These are phyloP conservation scores for Euproctis similis DNA, from an alignment of 2,888 invertebrate genomes.

Conservation along the genomic window DNA sequence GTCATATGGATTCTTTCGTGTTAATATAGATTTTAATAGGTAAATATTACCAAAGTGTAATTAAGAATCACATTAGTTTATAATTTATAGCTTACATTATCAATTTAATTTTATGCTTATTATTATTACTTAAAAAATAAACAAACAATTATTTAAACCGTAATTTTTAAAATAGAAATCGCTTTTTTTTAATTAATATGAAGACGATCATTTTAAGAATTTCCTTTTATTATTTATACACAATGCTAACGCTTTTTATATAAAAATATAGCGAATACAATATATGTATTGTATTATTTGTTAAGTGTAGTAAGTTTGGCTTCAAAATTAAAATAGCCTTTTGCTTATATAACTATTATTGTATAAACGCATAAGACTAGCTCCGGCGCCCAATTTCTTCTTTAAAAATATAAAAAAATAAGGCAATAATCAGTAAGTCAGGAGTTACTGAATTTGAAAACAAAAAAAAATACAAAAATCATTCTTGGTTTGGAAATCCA, in stretches of 20 bases:
- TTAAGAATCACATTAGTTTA: slow-evolving; percentile 61
- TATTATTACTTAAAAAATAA: too few species aligned
- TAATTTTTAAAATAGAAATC: slow-evolving; percentile 18
- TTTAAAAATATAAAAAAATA: too few species aligned
- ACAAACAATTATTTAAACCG: slow-evolving; percentile 21
- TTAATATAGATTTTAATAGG: slow-evolving; percentile 57
- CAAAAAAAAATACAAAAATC: too few species aligned
- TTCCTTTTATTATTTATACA: neutral
- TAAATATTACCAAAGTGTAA: slow-evolving; percentile 74
- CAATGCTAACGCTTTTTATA: slow-evolving; percentile 17
- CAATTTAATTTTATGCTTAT: slow-evolving; percentile 25
- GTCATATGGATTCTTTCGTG: slow-evolving; percentile 44
- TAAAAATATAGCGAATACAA: slow-evolving; percentile 24
- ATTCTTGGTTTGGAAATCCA: too few species aligned
- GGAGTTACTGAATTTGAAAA: too few species aligned
- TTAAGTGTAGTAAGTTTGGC: too few species aligned
- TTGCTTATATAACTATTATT: too few species aligned
- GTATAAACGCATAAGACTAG: too few species aligned
- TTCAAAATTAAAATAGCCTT: too few species aligned
- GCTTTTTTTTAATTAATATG: slow-evolving; percentile 22
- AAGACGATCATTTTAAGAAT: slow-evolving; percentile 10
- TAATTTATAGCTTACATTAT: slow-evolving; percentile 28
- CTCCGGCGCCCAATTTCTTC: too few species aligned
- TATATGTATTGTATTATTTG: too few species aligned
- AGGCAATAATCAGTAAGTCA: too few species aligned